Evolutionary conservation across 1,140 invertebrate genomes (phyloP).

Genomic region (Anoplophora glabripennis): DNA sequence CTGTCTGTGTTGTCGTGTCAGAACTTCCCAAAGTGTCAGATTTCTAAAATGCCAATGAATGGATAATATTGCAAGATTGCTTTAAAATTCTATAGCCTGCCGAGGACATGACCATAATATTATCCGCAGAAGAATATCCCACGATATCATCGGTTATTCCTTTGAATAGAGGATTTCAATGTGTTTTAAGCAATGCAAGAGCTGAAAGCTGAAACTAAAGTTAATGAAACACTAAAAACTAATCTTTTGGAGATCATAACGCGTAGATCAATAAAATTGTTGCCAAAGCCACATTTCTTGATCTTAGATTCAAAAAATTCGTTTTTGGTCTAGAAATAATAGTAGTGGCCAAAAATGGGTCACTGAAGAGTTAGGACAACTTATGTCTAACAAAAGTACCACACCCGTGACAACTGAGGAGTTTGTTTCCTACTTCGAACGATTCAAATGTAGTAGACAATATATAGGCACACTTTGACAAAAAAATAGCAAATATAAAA

Average conservation of each 20-base stretch:
- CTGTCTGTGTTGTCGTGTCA: too few relatives aligned
- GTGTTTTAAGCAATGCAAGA: conserved; percentile 19
- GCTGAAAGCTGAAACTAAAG: conserved; percentile 7
- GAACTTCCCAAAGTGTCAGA: too few relatives aligned
- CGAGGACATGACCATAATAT: conserved; percentile 16
- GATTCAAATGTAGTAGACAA: too few relatives aligned
- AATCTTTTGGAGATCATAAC: conserved; percentile 23
- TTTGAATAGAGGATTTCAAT: conserved; percentile 35
- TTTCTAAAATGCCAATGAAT: too few relatives aligned
- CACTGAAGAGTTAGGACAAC: too few relatives aligned
- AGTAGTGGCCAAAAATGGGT: conserved; percentile 31
- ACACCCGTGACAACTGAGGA: too few relatives aligned
- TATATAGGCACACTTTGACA: conserved; percentile 21
- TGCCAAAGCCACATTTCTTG: conserved; percentile 37
- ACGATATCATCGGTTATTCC: conserved; percentile 34
- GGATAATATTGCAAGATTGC: too few relatives aligned
- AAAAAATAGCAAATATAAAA: conserved; percentile 6
- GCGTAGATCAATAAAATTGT: conserved; percentile 30
- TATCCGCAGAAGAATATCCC: conserved; percentile 33
- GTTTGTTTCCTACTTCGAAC: too few relatives aligned
- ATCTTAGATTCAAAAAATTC: conserved; percentile 41
- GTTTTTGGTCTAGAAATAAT: conserved; percentile 37
- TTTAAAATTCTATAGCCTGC: too few relatives aligned
- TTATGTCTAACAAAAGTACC: too few relatives aligned
- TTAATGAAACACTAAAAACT: conserved; percentile 4